Evolutionary conservation across 2,113 vertebrate species (phyloP).

Genomic region (Sorex araneus): DNA sequence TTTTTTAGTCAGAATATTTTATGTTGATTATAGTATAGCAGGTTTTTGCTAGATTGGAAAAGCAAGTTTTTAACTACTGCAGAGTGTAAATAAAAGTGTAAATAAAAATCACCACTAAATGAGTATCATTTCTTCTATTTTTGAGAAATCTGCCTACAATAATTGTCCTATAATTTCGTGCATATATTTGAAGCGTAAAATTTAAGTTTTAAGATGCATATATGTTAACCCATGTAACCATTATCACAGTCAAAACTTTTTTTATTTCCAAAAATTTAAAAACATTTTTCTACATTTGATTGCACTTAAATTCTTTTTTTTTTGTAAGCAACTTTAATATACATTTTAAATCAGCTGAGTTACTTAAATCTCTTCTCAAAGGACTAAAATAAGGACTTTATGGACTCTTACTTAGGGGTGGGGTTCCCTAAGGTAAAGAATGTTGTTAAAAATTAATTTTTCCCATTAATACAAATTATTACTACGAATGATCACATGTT

Average conservation of each 20-base stretch:
- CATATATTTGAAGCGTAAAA: conserved; percentile 2
- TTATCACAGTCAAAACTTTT: conserved; percentile 15
- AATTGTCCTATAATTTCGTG: not conserved
- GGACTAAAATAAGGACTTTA: not conserved
- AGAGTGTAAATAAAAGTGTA: too few relatives aligned
- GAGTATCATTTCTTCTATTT: conserved; percentile 15
- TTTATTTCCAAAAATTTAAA: too few relatives aligned
- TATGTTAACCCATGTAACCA: too few relatives aligned
- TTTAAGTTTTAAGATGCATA: conserved; percentile 33
- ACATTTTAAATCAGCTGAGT: conserved; percentile 22
- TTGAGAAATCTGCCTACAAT: too few relatives aligned
- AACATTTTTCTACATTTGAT: conserved; percentile 23
- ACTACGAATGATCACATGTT: not conserved
- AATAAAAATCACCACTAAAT: conserved; percentile 45
- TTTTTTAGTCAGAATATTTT: not conserved
- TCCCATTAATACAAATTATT: conserved; percentile 18
- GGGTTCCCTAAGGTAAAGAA: not conserved
- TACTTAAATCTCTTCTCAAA: not conserved
- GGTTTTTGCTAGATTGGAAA: conserved; percentile 2
- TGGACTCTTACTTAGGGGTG: not conserved
- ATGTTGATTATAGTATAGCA: conserved; percentile 12
- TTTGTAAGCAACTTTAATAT: conserved; percentile 50
- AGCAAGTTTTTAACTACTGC: conserved; percentile 6
- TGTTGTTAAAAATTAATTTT: not conserved
- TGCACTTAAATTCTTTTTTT: conserved; percentile 28